phyloP scores from a whole-genome alignment of 1,140 invertebrate species.

The Drosophila bipectinata region DNA sequence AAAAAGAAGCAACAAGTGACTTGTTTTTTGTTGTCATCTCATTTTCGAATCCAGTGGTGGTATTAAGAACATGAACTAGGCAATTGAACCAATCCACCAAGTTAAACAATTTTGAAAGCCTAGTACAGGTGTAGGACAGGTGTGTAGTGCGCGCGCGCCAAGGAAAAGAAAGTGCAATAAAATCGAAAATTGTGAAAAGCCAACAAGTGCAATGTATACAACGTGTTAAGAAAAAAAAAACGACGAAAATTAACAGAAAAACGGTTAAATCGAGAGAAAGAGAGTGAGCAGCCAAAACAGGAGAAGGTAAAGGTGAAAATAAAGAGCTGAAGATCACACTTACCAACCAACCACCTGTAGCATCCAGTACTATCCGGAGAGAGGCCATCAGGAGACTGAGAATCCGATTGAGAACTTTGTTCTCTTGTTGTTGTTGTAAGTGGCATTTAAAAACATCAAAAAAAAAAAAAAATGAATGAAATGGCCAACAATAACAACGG shows the following conservation, averaged over 20 bases:
- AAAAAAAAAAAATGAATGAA: conserved; percentile 75
- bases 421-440: conserved; percentile 57
- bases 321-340: conserved; percentile 26
- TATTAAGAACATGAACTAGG: conserved; percentile 64
- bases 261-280: conserved; percentile 30
- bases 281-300: conserved; percentile 15
- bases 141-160: conserved; percentile 33
- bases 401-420: conserved; percentile 51
- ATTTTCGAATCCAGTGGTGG: conserved; percentile 50
- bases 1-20: conserved; percentile 62
- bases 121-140: conserved; percentile 25
- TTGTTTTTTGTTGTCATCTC: conserved; percentile 62
- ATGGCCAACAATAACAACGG: conserved; percentile 36
- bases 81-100: conserved; percentile 16
- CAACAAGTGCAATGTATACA: conserved; percentile 72
- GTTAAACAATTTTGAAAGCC: conserved; percentile 48
- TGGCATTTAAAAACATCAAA: conserved; percentile 48
- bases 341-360: conserved; percentile 42
- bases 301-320: conserved; percentile 2
- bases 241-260: conserved; percentile 10
- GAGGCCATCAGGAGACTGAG: conserved; percentile 9
- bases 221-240: conserved; percentile 48
- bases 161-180: conserved; percentile 79
- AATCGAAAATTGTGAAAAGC: conserved; percentile 53
- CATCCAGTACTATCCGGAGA: conserved; percentile 4